Percentiles rank a stretch among this genome's conserved stretches.
These are phyloP conservation scores for Eulithis testata DNA, from an alignment of 2,888 invertebrate genomes.

Conservation along the genomic window DNA sequence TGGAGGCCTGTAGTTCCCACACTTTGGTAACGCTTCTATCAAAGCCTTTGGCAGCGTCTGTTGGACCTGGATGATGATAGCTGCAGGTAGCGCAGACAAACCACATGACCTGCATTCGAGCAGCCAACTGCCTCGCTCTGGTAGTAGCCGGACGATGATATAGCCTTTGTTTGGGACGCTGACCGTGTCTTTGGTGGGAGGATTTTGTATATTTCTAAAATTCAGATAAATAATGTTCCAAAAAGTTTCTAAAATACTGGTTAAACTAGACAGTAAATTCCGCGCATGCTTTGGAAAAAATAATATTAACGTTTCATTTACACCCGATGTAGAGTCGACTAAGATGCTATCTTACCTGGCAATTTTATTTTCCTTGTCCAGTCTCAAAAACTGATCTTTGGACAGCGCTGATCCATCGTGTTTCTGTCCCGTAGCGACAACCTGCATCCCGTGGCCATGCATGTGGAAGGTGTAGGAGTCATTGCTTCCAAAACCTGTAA, in stretches of 20 bases:
- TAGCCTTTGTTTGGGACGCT: slow-evolving; percentile 87
- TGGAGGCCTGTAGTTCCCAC: slow-evolving; percentile 78
- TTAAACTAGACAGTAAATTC: no score
- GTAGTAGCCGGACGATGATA: slow-evolving; percentile 80
- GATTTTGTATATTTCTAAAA: slow-evolving; percentile 78
- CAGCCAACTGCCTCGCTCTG: slow-evolving; percentile 82
- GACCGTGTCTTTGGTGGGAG: slow-evolving; percentile 86
- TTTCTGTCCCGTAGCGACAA: slow-evolving; percentile 72
- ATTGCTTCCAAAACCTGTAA: slow-evolving; percentile 79
- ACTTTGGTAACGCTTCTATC: slow-evolving; percentile 74
- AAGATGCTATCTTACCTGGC: slow-evolving; percentile 55
- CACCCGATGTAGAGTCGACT: no score
- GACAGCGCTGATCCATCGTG: slow-evolving; percentile 65
- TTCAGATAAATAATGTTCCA: no score
- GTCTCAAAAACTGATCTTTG: slow-evolving; percentile 62
- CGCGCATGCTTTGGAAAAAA: no score
- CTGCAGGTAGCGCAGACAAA: slow-evolving; percentile 69
- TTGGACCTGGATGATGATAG: slow-evolving; percentile 77
- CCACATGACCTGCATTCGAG: slow-evolving; percentile 76
- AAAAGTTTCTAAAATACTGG: no score
- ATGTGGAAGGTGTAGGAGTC: slow-evolving; percentile 86
- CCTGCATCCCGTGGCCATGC: slow-evolving; percentile 83
- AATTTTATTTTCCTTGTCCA: slow-evolving; percentile 66
- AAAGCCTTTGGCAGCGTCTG: slow-evolving; percentile 73
- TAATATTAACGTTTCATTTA: no score